Percentiles rank a stretch among this genome's conserved stretches.
Evolutionary conservation across 2,113 vertebrate genomes (phyloP).

Genomic region (Pantherophis guttatus): DNA sequence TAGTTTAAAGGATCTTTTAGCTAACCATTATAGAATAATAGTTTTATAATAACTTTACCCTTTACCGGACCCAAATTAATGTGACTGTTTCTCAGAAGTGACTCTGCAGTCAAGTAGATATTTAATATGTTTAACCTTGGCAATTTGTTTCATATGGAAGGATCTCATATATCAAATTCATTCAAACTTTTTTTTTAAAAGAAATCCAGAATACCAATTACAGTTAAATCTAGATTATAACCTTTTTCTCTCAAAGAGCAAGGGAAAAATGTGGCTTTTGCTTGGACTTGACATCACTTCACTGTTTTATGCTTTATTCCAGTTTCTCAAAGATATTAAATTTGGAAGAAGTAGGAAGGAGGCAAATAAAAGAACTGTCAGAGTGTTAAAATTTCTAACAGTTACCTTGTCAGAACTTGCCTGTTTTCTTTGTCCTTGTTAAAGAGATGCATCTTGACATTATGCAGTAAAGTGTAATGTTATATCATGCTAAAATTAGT

Average conservation of each 20-base stretch:
- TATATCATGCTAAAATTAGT: neutral
- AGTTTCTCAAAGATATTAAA: conserved; percentile 10
- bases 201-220: conserved; percentile 3
- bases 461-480: conserved; percentile 12
- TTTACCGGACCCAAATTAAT: neutral
- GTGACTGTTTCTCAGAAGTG: neutral
- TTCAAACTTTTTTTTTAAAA: neutral
- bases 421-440: conserved; percentile 9
- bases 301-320: neutral
- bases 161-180: neutral
- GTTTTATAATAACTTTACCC: neutral
- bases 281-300: neutral
- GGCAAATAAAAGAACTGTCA: neutral
- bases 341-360: neutral
- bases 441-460: conserved; percentile 3
- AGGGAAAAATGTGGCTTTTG: neutral
- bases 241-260: neutral
- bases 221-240: conserved; percentile 9
- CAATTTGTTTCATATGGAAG: neutral
- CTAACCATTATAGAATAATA: neutral
- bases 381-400: neutral
- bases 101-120: neutral
- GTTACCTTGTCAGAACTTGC: neutral
- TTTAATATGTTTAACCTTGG: neutral
- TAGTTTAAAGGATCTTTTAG: neutral